These are phyloP conservation scores for Mesocricetus auratus DNA, from an alignment of 2,113 vertebrate species.

Conservation along the genomic window DNA sequence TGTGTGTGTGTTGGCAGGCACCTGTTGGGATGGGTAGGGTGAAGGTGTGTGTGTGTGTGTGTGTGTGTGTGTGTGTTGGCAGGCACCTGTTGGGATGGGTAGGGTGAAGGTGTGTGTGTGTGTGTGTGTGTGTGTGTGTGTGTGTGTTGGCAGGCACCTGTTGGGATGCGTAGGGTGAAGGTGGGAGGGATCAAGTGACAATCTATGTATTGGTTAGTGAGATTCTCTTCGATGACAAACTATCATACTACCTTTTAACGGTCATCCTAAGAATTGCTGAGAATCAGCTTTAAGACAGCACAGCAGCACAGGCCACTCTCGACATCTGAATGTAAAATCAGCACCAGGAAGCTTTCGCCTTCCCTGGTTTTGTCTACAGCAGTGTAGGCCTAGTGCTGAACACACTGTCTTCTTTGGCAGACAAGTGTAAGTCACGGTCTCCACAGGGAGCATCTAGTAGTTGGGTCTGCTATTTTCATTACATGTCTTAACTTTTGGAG, in stretches of 20 bases:
- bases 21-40: no score
- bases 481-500: neutral
- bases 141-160: no score
- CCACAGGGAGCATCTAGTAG: neutral
- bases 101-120: no score
- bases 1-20: neutral
- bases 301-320: rapidly evolving
- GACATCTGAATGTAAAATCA: no score
- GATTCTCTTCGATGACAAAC: neutral
- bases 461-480: neutral
- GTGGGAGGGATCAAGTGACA: neutral
- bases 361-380: neutral
- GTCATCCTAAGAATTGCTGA: neutral
- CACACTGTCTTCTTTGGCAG: neutral
- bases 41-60: no score
- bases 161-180: neutral
- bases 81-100: no score
- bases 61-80: no score
- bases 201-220: neutral
- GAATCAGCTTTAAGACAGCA: neutral
- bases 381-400: rapidly evolving
- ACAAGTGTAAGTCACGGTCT: neutral
- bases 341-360: rapidly evolving
- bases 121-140: neutral
- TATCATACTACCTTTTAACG: neutral